These are phyloP conservation scores for Labeo catla DNA, from an alignment of 2,113 vertebrate species.

Conservation along the genomic window DNA sequence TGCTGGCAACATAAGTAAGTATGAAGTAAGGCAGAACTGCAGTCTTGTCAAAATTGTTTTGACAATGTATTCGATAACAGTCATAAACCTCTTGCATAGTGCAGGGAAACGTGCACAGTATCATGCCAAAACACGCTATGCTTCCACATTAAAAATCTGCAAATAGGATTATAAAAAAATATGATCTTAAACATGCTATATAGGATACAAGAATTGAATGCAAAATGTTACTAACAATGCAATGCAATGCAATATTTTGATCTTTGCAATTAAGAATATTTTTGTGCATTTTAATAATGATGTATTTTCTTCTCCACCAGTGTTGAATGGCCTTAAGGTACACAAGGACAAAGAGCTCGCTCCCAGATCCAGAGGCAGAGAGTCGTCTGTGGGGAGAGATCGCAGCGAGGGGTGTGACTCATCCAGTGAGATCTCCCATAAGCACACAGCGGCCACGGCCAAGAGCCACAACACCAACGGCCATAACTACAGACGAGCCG, in stretches of 20 bases:
- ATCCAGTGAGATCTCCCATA: constrained; percentile 79
- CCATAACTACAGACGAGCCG: constrained; percentile 83
- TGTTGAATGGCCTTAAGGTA: constrained; percentile 91
- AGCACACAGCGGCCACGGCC: constrained; percentile 77
- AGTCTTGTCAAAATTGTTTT: not conserved
- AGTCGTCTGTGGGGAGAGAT: constrained; percentile 79
- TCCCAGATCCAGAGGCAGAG: constrained; percentile 68
- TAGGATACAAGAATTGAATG: not conserved
- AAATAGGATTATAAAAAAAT: not conserved
- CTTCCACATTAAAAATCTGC: not conserved
- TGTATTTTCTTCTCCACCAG: constrained; percentile 60
- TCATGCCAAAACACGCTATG: not conserved
- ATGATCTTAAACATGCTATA: not conserved
- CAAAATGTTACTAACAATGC: not conserved
- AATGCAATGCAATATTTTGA: not conserved
- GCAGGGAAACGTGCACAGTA: not conserved
- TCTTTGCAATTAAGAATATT: not conserved
- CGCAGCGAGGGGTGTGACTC: constrained; percentile 85
- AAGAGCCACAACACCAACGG: constrained; percentile 81
- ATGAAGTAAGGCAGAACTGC: not conserved
- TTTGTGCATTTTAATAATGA: not conserved
- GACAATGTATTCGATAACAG: not conserved
- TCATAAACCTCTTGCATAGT: not conserved
- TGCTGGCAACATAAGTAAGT: not conserved
- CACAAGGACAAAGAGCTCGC: constrained; percentile 70